phyloP scores from a whole-genome alignment of 2,888 invertebrate species.

The Morpho helenor region DNA sequence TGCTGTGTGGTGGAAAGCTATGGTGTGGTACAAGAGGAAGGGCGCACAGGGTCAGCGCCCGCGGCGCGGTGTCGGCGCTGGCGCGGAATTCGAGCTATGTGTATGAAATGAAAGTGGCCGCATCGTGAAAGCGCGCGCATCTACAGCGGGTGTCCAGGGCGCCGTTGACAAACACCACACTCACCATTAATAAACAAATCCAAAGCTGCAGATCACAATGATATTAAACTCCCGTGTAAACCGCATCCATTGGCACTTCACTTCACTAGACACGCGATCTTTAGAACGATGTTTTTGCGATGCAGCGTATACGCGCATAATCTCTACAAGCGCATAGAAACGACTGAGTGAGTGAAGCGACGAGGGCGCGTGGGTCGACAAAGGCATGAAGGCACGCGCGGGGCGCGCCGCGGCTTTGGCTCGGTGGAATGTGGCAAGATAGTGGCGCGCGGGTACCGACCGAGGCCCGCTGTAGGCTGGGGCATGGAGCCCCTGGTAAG shows the following conservation, averaged over 20 bases:
- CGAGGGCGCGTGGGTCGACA: conserved; percentile 87
- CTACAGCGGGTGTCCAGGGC: conserved; percentile 50
- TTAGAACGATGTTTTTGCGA: conserved; percentile 38
- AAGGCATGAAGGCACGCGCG: conserved; percentile 78
- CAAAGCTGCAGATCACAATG: conserved; percentile 52
- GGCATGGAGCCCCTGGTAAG: conserved; percentile 26
- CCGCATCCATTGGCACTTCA: conserved; percentile 75
- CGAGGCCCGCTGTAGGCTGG: conserved; percentile 55
- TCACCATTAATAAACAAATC: conserved; percentile 76
- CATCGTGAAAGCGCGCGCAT: conserved; percentile 78
- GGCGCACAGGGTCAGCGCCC: conserved; percentile 79
- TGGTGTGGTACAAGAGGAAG: conserved; percentile 51
- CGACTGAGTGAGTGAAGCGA: conserved; percentile 54
- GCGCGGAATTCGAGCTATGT: conserved; percentile 77
- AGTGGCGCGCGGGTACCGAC: conserved; percentile 48
- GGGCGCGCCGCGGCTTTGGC: conserved; percentile 67
- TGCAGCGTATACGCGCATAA: conserved; percentile 49
- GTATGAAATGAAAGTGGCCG: conserved; percentile 79
- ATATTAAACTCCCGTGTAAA: conserved; percentile 61
- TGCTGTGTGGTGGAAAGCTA: conserved; percentile 33
- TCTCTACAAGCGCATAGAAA: conserved; percentile 56
- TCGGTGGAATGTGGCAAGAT: conserved; percentile 59
- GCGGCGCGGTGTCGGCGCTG: conserved; percentile 65
- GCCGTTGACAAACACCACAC: conserved; percentile 46
- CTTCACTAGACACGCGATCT: conserved; percentile 66